Evolutionary conservation across 2,113 vertebrate genomes (phyloP), one percentile per base, ranked within the genome.

Genomic region (Probosciger aterrimus): DNA sequence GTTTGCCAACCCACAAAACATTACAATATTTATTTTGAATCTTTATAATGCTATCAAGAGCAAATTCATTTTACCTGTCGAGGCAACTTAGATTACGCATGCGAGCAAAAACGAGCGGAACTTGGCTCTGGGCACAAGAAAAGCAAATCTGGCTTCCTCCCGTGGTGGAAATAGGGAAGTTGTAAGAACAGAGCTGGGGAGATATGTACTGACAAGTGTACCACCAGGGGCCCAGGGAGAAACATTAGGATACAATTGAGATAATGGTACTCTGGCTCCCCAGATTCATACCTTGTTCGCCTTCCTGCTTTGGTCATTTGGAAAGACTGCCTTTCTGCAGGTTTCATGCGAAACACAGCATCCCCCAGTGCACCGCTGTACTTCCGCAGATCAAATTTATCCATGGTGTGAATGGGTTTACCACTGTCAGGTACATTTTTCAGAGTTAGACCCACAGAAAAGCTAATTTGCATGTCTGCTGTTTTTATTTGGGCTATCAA

Each of bases 11-110:
- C 73, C 69, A 73, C 80, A 65, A 28, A 95, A 76, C n/a, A 89
- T 84, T 74, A 73, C 62, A 92, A 50, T 93, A 91, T 93, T 92
- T 92, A 64, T 91, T 96, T 71, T 88, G 70, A 92, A 96, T 94
- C 80, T 93, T 94, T 75, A 33, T 71, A 44, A 71, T 49, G n/a
- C 69, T 84, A 79, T 84, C 80, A 84, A 93, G 86, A 77, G 73
- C 74, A 89, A 92, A 94, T 92, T 95, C 80, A 53, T 73, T 93
- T 90, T 78, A 52, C 85, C 75, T 22, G 0, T 60, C 0, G 68
- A 76, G 76, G 75, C 62, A 86, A 82, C 80, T 79, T 78, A 43
- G 82, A 76, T 84, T 57, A 55, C 5, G 5, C 47, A 25, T 28
- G 33, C 0, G 0, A 93, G 67, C 37, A 77, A 55, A 74, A 77